Base-by-base conservation (phyloP, 2,888 invertebrate genomes). In the Cephonodes hylas region DNA sequence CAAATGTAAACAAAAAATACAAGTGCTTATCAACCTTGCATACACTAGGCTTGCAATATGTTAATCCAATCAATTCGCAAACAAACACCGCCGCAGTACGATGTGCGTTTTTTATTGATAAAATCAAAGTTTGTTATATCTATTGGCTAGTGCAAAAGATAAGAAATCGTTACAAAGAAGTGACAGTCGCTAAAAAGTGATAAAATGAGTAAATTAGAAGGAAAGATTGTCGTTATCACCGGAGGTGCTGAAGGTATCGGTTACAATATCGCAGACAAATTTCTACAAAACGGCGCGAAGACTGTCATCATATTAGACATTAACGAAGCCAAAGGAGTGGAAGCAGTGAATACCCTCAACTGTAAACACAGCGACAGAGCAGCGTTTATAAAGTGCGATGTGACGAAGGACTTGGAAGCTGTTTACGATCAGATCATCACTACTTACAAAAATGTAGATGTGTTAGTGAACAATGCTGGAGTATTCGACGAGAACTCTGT, bases 171-270 rank as follows among this genome's bases (percentile, higher is more conserved):
- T n/a, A n/a, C n/a, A n/a, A n/a, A n/a, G n/a, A n/a, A n/a, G n/a
- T n/a, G n/a, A n/a, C n/a, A n/a, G n/a, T n/a, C n/a, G n/a, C n/a
- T n/a, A n/a, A n/a, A n/a, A n/a, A n/a, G n/a, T n/a, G n/a, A n/a
- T n/a, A n/a, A n/a, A n/a, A 53, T 27, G 48, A n/a, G 15, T 7
- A 53, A 15, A 2, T 10, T 53, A 3, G 15, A 70, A 22, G 69
- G 74, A 53, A 79, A 76, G 68, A 66, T 73, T 4, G 72, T 73
- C 2, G 73, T 80, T 0, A 66, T 94, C 18, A 94, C 94, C 1
- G 94, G 94, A 0, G 93, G 86, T 25, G 93, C 93, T 0, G 81
- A 83, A n/a, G 93, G 93, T 0, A 92, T 94, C 31, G 93, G 94
- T 1, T 83, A 84, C 25, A 81, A 83, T 60, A 91, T 88, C 25